Evolutionary conservation across 1,140 invertebrate genomes (phyloP).

Genomic region (Ceratina japonica): DNA sequence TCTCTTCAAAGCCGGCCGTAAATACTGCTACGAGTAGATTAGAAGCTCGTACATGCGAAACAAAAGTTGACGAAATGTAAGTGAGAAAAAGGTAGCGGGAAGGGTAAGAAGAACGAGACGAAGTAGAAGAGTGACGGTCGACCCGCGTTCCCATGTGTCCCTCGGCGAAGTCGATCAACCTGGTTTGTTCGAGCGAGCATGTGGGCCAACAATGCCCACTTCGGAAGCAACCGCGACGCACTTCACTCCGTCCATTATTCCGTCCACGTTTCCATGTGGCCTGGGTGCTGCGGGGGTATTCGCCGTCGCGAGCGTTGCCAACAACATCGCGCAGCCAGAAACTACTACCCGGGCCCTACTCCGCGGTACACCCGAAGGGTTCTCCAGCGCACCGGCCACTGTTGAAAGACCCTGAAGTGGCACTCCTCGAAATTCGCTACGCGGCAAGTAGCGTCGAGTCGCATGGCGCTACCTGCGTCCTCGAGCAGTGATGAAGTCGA

Average conservation of each 20-base stretch:
- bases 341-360: constrained; percentile 21
- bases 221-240: constrained; percentile 70
- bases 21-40: constrained; percentile 17
- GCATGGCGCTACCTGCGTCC: constrained; percentile 58
- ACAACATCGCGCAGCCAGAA: constrained; percentile 52
- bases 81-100: constrained; percentile 53
- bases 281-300: constrained; percentile 49
- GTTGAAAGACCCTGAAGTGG: constrained; percentile 65
- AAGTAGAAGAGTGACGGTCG: constrained; percentile 39
- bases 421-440: constrained; percentile 69
- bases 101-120: constrained; percentile 41
- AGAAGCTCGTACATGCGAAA: constrained; percentile 2
- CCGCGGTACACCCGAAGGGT: constrained; percentile 59
- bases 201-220: constrained; percentile 78
- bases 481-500: constrained; percentile 56
- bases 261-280: constrained; percentile 66
- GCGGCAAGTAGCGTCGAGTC: constrained; percentile 65
- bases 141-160: constrained; percentile 66
- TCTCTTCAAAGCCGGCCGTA: background rate
- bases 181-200: constrained; percentile 73
- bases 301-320: constrained; percentile 54
- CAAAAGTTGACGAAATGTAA: constrained; percentile 31
- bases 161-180: constrained; percentile 71
- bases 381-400: constrained; percentile 62
- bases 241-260: constrained; percentile 74